Evolutionary conservation across 1,140 invertebrate species (phyloP), one percentile per base, ranked within the genome.

Genomic region (Heterodera schachtii): DNA sequence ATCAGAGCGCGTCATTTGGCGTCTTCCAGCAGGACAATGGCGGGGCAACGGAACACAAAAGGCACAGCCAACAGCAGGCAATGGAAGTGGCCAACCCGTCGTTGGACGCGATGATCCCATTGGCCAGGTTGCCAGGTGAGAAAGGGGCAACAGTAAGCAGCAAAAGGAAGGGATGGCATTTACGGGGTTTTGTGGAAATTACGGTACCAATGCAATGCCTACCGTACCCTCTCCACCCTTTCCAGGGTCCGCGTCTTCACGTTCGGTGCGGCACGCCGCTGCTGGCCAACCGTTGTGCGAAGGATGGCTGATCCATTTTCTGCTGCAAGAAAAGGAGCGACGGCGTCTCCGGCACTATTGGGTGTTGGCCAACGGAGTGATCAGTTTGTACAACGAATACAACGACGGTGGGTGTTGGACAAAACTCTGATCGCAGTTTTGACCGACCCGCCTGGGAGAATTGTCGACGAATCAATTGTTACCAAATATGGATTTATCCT

Each of bases 261-360:
- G 89, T 70, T 74, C 52, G 84, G 82, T 73, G 44, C 67, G 78
- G n/a, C 86, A 83, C 69, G 44, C 73, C 31, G 69, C 47, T 44
- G 41, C 46, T 19, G 46, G 84, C 31, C 43, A 78, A 69, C 85
- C 86, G 13, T 57, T 86, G 11, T 88, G 87, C 31, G 88, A 89
- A 77, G 89, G 88, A 11, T 89, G 88, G 88, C 83, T 89, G 80
- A 86, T 89, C 49, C 88, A 89, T 52, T 90, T 89, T 76, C 74
- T 87, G 7, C 66, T 88, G 21, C 67, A 82, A 44, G 69, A 71
- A 52, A 46, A 64, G 21, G 82, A 84, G 11, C 83, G 83, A 69
- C 83, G 88, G 5, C 79, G 89, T 41, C 86, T 89, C 0, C 79
- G 83, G 69, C 87, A 89, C 70, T 89, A 89, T 75, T 89, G 88